Conservation (phyloP, 2,797 vertebrate species). For the Ctenopoma multispine region DNA sequence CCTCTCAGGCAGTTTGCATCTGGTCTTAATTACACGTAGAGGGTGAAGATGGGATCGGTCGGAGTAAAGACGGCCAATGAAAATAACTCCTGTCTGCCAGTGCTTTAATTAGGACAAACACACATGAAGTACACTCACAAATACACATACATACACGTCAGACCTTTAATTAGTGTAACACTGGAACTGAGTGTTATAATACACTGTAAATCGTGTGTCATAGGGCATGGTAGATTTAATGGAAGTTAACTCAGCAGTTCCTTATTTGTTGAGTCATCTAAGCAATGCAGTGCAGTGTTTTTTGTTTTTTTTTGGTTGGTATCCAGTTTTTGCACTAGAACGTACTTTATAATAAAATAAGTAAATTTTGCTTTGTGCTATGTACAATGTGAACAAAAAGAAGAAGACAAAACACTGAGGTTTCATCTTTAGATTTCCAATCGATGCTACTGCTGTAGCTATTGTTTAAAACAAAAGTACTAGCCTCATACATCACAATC, state of each 20-base stretch:
- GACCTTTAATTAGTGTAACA: conserved; percentile 34
- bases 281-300: neutral
- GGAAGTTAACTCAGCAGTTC: neutral
- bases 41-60: conserved; percentile 56
- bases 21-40: conserved; percentile 66
- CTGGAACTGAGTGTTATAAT: conserved; percentile 4
- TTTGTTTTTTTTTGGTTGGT: neutral
- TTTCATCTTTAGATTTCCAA: no score
- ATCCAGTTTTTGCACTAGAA: no score
- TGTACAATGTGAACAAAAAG: no score
- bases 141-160: conserved; percentile 16
- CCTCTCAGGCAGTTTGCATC: conserved; percentile 64
- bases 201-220: neutral
- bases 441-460: no score
- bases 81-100: conserved; percentile 49
- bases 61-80: conserved; percentile 42
- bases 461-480: no score
- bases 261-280: neutral
- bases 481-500: no score
- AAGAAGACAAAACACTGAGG: no score
- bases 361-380: neutral
- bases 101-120: conserved; percentile 60
- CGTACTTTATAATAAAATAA: conserved; percentile 1
- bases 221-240: conserved; percentile 3
- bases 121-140: neutral